Base-by-base conservation (phyloP, 2,113 vertebrate species). In the Rhea pennata region DNA sequence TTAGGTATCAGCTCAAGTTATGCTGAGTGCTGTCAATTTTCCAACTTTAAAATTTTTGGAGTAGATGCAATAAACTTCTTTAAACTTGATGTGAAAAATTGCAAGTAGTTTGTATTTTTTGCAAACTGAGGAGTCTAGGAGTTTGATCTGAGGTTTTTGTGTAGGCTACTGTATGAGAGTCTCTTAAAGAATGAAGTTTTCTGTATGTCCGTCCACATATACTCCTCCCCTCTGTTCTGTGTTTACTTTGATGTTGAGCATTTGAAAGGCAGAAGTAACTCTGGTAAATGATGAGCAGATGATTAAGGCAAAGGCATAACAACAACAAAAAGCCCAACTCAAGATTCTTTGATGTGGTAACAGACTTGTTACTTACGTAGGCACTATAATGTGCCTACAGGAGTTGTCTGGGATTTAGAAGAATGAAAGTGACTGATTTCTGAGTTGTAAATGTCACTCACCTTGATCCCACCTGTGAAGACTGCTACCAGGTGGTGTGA, bases 21-120 rank as follows among this genome's bases (percentile, higher is more conserved):
- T 48, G 36, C 75, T 88, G 50, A 16, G 16, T 42, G 31, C 86
- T 92, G 50, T 70, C 77, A 76, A 0, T 79, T 84, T 95, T 88
- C 61, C 44, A 59, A 53, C 56, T 82, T 79, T 89, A 89, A 91
- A 87, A 82, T 87, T 92, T 62, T 84, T 80, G 70, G 22, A 76
- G 44, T 58, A 86, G 50, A 56, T 66, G 50, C 31, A 91, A 65
- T 84, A 54, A 87, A 74, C 83, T 62, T 51, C 86, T 62, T 51
- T 39, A 71, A 51, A 42, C n/a, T 84, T 69, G 66, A 15, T 78
- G 84, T 72, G 61, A 46, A 76, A 74, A 84, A 19, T 53, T 92
- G 72, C 4, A 16, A 5, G 10, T 36, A 74, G 22, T 67, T 80
- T 74, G 76, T 67, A 50, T 78, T 84, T 20, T 81, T n/a, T 61